Evolutionary conservation across 2,888 invertebrate species (phyloP), one percentile per base, ranked within the genome.

Genomic region (Ypsolopha sequella): DNA sequence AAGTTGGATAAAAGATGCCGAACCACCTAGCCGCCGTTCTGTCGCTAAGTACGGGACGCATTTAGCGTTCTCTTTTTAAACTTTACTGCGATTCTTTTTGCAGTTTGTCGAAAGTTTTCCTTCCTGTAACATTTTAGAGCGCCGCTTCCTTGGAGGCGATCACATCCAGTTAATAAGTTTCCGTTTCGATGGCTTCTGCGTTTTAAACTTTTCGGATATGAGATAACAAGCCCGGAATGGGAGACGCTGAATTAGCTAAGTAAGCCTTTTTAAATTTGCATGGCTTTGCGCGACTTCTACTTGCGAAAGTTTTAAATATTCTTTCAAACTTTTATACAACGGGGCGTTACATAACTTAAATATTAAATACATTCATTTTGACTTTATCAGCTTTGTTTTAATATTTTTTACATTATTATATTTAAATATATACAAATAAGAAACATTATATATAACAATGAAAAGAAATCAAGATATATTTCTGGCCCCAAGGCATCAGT

Each of bases 151-250:
- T 76, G 74, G 69, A 46, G 71, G 75, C 81, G 81, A 84, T 86
- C 86, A 74, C 85, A 80, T 85, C 82, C 76, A 85, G 85, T 85
- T 86, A 86, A 86, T 86, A 86, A 85, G 86, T 86, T 86, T 75
- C 75, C 73, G 79, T 77, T 82, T 73, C 78, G 80, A 85, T 85
- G 76, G 85, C 81, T 79, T 70, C 73, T 77, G 74, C 80, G 76
- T 85, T 85, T 84, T 82, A 81, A 86, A 86, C 84, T 86, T 86
- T 85, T 85, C 75, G 85, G 85, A 82, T 84, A 80, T 80, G 78
- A 85, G 85, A 85, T 86, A 86, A 84, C 84, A 82, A 84, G 81
- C 76, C 80, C 75, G 77, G 80, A 78, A 79, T 80, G 73, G 73
- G 73, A 76, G 79, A 76, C 75, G 73, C 75, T 76, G 77, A 82